A percentile compares a stretch with the other conserved stretches of the same genome.
Conservation (phyloP, 2,888 invertebrate species). For the Drosophila putrida region DNA sequence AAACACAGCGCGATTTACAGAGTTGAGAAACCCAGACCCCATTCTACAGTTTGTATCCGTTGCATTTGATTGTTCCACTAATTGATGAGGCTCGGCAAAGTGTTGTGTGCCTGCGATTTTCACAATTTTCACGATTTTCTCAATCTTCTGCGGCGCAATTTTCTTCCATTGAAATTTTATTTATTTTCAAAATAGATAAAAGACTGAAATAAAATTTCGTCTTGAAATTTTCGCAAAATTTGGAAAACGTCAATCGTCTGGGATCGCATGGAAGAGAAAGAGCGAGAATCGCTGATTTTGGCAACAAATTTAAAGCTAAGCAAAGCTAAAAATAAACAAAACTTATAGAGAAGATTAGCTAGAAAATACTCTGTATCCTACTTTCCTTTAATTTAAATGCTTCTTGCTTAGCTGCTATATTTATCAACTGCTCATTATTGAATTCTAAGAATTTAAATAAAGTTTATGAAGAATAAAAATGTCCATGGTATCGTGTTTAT, state of each 20-base stretch:
- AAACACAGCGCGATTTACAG: constrained; percentile 33
- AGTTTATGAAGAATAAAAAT: no score
- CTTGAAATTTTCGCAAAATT: constrained; percentile 40
- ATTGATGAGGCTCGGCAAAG: constrained; percentile 41
- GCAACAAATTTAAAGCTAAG: constrained; percentile 42
- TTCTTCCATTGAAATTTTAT: constrained; percentile 55
- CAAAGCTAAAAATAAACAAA: constrained; percentile 33
- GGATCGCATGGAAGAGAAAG: not conserved
- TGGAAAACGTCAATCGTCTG: constrained; percentile 55
- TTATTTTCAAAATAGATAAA: constrained; percentile 68
- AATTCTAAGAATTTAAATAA: no score
- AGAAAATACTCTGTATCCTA: not conserved
- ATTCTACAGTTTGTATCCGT: constrained; percentile 8
- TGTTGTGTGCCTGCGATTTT: constrained; percentile 17
- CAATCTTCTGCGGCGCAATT: constrained; percentile 60
- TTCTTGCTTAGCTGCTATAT: no score
- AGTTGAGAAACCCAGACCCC: constrained; percentile 25
- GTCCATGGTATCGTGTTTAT: no score
- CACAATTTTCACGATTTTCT: constrained; percentile 20
- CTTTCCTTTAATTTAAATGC: not conserved
- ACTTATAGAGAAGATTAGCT: not conserved
- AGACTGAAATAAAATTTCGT: constrained; percentile 42
- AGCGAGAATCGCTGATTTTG: constrained; percentile 39
- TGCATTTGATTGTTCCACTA: constrained; percentile 48
- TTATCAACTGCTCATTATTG: not conserved